Evolutionary conservation across 2,888 invertebrate species (phyloP).

Genomic region (Dromius quadrimaculatus): DNA sequence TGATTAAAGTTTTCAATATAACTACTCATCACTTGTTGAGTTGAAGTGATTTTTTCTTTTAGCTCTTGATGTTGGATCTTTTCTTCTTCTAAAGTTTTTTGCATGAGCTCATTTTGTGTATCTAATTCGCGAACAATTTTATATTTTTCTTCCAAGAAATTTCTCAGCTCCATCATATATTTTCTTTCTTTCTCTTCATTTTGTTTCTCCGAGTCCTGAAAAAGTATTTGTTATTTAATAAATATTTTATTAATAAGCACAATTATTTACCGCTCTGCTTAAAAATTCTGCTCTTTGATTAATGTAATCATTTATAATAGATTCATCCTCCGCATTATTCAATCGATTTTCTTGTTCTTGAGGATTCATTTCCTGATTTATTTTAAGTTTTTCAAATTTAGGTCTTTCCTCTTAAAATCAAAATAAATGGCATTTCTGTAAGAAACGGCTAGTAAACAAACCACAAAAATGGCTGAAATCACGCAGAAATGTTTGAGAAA

Average conservation of each 20-base stretch:
- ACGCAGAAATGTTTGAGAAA: no score
- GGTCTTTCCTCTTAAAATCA: no score
- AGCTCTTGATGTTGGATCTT: not conserved
- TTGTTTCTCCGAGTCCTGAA: not conserved
- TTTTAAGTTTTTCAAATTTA: no score
- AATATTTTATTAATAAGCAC: not conserved
- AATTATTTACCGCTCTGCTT: not conserved
- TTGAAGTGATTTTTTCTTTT: not conserved
- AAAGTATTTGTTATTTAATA: not conserved
- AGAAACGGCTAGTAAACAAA: no score
- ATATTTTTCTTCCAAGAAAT: not conserved
- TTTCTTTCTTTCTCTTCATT: not conserved
- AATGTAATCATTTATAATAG: not conserved
- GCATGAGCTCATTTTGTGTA: not conserved
- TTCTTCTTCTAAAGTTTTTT: not conserved
- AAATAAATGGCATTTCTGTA: no score
- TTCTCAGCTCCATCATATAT: not conserved
- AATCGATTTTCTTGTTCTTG: no score
- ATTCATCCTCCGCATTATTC: not conserved
- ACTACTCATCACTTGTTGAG: not conserved
- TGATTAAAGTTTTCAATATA: not conserved
- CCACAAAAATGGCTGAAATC: no score
- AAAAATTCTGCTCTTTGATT: not conserved
- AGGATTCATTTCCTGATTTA: no score
- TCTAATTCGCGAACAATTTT: not conserved